Evolutionary conservation across 2,113 vertebrate genomes (phyloP).

Genomic region (Camarhynchus parvulus): DNA sequence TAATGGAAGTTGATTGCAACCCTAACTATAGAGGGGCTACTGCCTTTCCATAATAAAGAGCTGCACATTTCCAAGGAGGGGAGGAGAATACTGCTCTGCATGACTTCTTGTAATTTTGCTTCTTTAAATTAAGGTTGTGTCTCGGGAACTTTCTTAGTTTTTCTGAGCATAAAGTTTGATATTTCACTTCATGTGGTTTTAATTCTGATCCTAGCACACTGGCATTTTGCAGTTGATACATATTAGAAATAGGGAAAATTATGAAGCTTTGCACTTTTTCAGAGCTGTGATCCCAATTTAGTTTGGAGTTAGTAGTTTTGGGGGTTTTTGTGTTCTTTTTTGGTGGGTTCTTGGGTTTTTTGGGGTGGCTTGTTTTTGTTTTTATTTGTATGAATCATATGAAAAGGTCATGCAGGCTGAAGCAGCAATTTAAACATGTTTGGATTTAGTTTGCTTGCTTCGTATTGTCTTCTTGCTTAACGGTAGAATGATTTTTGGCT

Average conservation of each 20-base stretch:
- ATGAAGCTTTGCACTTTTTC: neutral
- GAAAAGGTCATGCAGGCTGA: conserved; percentile 2
- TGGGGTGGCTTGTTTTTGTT: neutral
- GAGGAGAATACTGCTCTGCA: conserved; percentile 50
- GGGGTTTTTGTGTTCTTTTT: neutral
- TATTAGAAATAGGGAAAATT: neutral
- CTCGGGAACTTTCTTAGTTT: neutral
- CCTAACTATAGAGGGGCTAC: conserved; percentile 43
- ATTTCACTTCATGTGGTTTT: conserved; percentile 49
- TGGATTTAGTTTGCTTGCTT: conserved; percentile 43
- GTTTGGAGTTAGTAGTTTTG: neutral
- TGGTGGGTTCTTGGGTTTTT: neutral
- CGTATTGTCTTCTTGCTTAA: conserved; percentile 51
- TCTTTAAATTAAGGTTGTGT: conserved; percentile 51
- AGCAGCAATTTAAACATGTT: conserved; percentile 47
- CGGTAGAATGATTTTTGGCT: conserved; percentile 42
- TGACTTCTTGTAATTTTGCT: conserved; percentile 42
- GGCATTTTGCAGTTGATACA: neutral
- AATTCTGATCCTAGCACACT: conserved; percentile 1
- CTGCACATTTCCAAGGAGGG: conserved; percentile 4
- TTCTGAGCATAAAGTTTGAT: conserved; percentile 29
- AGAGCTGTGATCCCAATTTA: neutral
- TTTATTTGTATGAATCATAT: neutral
- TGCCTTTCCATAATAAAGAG: conserved; percentile 55
- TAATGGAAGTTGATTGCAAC: conserved; percentile 64